These are phyloP conservation scores for Mus caroli DNA, from an alignment of 2,797 vertebrate species.

Conservation along the genomic window DNA sequence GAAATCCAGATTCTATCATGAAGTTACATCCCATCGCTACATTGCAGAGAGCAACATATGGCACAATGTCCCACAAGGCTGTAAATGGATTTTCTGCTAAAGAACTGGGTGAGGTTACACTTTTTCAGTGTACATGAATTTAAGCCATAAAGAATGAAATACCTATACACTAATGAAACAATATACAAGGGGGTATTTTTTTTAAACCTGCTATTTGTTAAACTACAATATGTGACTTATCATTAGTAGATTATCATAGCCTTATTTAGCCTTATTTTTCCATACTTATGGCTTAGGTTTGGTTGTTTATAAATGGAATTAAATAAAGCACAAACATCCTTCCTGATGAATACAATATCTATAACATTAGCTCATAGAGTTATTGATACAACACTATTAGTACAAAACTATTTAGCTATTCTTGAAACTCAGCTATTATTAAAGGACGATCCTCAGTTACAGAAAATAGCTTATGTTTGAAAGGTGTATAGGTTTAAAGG, in stretches of 20 bases:
- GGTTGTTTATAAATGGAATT: not conserved
- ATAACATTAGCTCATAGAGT: slow-evolving; percentile 28
- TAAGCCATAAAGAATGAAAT: slow-evolving; percentile 28
- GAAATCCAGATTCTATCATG: slow-evolving; percentile 78
- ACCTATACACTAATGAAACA: slow-evolving; percentile 32
- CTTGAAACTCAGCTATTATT: not conserved
- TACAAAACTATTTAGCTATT: not conserved
- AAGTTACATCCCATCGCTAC: slow-evolving; percentile 75
- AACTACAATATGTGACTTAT: slow-evolving; percentile 1
- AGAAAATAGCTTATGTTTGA: not conserved
- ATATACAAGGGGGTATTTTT: not conserved
- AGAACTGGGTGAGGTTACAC: slow-evolving; percentile 48
- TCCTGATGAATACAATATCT: not conserved
- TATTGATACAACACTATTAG: not conserved
- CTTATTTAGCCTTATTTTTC: slow-evolving; percentile 1
- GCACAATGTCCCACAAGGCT: slow-evolving; percentile 56
- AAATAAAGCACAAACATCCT: not conserved
- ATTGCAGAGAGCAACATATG: slow-evolving; percentile 86
- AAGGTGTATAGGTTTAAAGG: not conserved
- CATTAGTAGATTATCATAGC: not conserved
- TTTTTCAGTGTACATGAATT: slow-evolving; percentile 18
- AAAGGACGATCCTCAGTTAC: not conserved
- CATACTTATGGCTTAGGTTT: not conserved
- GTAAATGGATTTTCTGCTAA: slow-evolving; percentile 69
- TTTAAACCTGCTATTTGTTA: not conserved